Evolutionary conservation across 64 coral and sea anemone genomes (phyloP), one percentile per base, ranked within the genome.

Genomic region (Actinia tenebrosa): DNA sequence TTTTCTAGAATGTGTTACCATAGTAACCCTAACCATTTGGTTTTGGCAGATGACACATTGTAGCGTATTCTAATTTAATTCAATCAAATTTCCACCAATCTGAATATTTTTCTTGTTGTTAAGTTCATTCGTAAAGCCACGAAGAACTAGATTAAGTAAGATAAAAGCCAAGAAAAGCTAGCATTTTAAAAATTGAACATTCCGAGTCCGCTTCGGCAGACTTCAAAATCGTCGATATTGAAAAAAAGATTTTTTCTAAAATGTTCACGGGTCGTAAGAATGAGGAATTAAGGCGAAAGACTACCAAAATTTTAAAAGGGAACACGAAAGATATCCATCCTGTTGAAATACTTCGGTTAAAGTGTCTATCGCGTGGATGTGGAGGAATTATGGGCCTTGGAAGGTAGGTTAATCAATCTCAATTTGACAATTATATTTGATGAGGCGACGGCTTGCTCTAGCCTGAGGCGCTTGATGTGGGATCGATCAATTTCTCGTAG

Each of bases 181-280:
- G 30, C 1, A 22, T 7, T 23, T 19, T 22, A 23, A 19, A 66
- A 66, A 66, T 22, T 3, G 20, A 3, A 37, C 3, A n/a, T 58
- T 16, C 10, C 56, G 15, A 58, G 56, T 58, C 56, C 56, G 56
- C 56, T 16, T 58, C 15, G 10, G 10, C 10, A 10, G 56, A 14
- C 56, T 37, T 37, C 30, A 16, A 58, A 58, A 58, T 58, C 56
- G 56, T 66, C 63, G 63, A 66, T 66, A 66, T 75, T 42, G 69
- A 27, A 3, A 2, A 75, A 42, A 10, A 15, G 3, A 14, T 75
- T 75, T 75, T 42, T 75, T 20, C 19, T 50, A 83, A 25, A 77
- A 92, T 92, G 90, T 87, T 87, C 22, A 92, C 90, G 44, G 79
- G 86, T 23, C 19, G 86, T 13, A 80, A 80, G 27, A 84, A 92